phyloP scores from a whole-genome alignment of 37 sponge, comb jelly and placozoan species.

The Bolinopsis microptera region DNA sequence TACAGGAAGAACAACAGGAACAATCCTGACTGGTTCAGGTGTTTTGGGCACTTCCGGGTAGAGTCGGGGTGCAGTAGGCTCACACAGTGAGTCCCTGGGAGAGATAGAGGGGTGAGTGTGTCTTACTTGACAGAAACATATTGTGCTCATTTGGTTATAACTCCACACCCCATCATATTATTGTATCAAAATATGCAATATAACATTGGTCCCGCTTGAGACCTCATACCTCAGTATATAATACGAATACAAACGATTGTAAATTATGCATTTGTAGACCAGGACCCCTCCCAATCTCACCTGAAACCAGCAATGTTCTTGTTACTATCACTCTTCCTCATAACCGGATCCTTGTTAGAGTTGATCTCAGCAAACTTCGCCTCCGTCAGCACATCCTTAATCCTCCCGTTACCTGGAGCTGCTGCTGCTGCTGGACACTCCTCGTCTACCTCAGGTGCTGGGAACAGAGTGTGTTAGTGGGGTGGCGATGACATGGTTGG shows the following conservation, averaged over 20 bases:
- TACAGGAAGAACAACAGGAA: not conserved
- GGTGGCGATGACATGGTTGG: too few relatives aligned
- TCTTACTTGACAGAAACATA: too few relatives aligned
- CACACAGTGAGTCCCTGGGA: slow-evolving; percentile 46
- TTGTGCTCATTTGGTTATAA: too few relatives aligned
- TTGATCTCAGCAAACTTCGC: slow-evolving; percentile 33
- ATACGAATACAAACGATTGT: too few relatives aligned
- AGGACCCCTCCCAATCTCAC: too few relatives aligned
- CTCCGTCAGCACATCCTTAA: slow-evolving; percentile 43
- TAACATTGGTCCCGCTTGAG: too few relatives aligned
- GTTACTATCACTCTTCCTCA: slow-evolving; percentile 66
- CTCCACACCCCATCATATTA: too few relatives aligned
- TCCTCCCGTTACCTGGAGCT: not conserved
- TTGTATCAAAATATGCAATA: too few relatives aligned
- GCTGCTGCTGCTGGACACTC: not conserved
- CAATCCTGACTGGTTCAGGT: slow-evolving; percentile 63
- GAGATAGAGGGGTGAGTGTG: not conserved
- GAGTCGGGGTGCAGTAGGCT: slow-evolving; percentile 37
- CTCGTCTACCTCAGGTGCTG: not conserved
- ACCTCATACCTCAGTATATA: too few relatives aligned
- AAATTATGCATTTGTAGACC: too few relatives aligned
- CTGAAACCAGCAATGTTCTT: slow-evolving; percentile 51
- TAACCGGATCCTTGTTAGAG: slow-evolving; percentile 43
- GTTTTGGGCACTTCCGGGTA: slow-evolving; percentile 48
- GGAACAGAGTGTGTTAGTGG: not conserved